Base-by-base conservation (phyloP, 2,113 vertebrate species). In the Pedetes capensis region DNA sequence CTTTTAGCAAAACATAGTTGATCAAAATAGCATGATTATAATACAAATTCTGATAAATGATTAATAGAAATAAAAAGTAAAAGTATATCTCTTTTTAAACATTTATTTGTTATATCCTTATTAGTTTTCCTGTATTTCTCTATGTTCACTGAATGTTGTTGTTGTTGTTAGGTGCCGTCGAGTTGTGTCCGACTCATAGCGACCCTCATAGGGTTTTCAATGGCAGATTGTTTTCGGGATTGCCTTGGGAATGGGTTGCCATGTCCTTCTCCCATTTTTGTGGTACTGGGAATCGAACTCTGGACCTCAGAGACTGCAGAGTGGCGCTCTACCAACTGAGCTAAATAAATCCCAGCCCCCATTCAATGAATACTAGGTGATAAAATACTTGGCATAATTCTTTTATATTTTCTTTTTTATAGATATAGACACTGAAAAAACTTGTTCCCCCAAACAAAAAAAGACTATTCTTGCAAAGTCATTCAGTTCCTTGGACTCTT, bases 51-150 rank as follows among this genome's bases (percentile, higher is more conserved):
- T 79, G 63, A 27, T 39, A 89, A 76, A 32, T 79, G 44, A 69
- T 47, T 64, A 66, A 78, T 89, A 23, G 34, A 95, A 44, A 29
- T 71, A 63, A 78, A 92, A 96, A 59, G n/a, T 72, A 51, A 74
- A 91, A 74, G 39, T 84, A 0, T 37, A 3, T 53, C 39, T 89
- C 29, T 79, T n/a, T n/a, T 68, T 23, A 92, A 57, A 53, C 42
- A 18, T 74, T 78, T 80, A 39, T 86, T 25, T 94, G 29, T 93
- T 72, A 53, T 14, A 14, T 51, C 5, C 44, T 4, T 47, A 11
- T 27, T 55, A 2, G 4, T 76, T 44, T 89, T 87, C 55, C 57
- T 39, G n/a, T n/a, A n/a, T 9, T 7, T 37, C 13, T 1, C 2
- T 32, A 1, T 80, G 12, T 81, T 83, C 18, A 49, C 76, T n/a